These are phyloP conservation scores for Psococerastis gibbosa DNA, from an alignment of 2,888 invertebrate species.

Conservation along the genomic window DNA sequence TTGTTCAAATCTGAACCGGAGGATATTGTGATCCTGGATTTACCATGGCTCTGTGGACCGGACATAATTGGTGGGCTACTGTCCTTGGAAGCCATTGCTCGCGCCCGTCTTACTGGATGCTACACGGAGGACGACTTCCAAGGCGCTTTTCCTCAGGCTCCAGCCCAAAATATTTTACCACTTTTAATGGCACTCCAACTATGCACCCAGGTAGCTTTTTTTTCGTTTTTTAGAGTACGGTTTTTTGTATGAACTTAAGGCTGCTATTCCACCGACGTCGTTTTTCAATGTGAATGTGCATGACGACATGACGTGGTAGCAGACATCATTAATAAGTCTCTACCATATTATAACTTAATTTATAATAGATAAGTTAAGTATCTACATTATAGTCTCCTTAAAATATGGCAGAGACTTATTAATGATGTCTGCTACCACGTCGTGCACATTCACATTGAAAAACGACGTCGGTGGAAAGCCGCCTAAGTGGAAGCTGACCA, in stretches of 20 bases:
- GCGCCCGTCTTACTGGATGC: slow-evolving; percentile 41
- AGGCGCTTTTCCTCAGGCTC: slow-evolving; percentile 46
- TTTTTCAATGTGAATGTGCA: no score
- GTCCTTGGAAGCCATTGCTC: slow-evolving; percentile 31
- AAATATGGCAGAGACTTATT: no score
- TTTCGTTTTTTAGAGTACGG: background rate
- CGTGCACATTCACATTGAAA: no score
- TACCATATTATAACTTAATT: background rate
- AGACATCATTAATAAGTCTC: no score
- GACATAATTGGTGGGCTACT: slow-evolving; percentile 47
- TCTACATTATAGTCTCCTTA: no score
- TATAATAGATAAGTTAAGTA: no score
- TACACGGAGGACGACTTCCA: slow-evolving; percentile 55
- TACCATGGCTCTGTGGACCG: slow-evolving; percentile 42
- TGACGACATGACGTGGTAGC: no score
- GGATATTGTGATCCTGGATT: slow-evolving; percentile 43
- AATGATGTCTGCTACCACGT: no score
- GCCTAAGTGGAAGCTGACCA: no score
- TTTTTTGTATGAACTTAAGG: background rate
- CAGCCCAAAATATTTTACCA: slow-evolving; percentile 45
- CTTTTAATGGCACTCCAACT: slow-evolving; percentile 48
- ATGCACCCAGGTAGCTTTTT: slow-evolving; percentile 34
- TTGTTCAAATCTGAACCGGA: slow-evolving; percentile 33
- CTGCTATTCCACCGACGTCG: no score
- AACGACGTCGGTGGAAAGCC: no score